These are phyloP conservation scores for Sphecodes monilicornis DNA, from an alignment of 2,888 invertebrate species.

Conservation along the genomic window DNA sequence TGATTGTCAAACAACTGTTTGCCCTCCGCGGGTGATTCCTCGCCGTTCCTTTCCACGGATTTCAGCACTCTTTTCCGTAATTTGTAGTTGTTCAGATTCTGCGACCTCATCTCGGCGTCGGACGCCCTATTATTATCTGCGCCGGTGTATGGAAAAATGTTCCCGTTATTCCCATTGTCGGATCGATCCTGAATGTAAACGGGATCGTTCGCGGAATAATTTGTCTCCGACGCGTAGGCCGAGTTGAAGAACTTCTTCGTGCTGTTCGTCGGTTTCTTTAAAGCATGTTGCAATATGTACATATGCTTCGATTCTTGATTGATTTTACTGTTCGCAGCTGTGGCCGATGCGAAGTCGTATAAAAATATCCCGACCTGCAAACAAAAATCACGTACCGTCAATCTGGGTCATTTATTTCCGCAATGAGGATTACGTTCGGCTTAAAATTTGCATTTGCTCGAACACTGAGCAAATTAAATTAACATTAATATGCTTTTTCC, in stretches of 20 bases:
- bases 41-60: constrained; percentile 59
- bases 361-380: constrained; percentile 80
- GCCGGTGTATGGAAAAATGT: constrained; percentile 26
- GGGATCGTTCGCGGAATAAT: constrained; percentile 41
- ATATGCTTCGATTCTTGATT: constrained; percentile 81
- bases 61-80: constrained; percentile 73
- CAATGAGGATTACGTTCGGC: neutral
- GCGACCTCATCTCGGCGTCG: constrained; percentile 71
- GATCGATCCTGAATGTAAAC: constrained; percentile 76
- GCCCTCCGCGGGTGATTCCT: constrained; percentile 59
- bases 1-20: constrained; percentile 80
- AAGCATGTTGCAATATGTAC: constrained; percentile 79
- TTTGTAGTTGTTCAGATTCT: constrained; percentile 78
- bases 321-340: constrained; percentile 77
- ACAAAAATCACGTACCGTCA: neutral
- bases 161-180: constrained; percentile 58
- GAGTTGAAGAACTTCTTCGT: constrained; percentile 60
- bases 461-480: neutral
- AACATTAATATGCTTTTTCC: neutral
- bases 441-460: neutral
- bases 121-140: constrained; percentile 13
- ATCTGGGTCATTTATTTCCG: neutral
- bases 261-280: constrained; percentile 72
- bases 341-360: constrained; percentile 82
- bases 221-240: constrained; percentile 32